phyloP scores from a whole-genome alignment of 2,113 vertebrate species.

The Riparia riparia region DNA sequence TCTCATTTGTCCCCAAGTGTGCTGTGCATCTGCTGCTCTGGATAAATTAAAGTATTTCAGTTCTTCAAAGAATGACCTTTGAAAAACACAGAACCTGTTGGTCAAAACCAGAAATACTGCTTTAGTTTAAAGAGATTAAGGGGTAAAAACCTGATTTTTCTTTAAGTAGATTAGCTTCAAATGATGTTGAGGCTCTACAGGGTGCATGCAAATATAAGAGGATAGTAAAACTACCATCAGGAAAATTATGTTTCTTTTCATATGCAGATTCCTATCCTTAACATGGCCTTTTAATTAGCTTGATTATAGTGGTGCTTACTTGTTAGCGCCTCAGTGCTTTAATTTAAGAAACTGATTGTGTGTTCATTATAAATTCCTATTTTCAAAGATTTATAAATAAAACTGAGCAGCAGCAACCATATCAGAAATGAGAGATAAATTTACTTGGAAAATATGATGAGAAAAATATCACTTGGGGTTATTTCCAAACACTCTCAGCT shows the following conservation, averaged over 20 bases:
- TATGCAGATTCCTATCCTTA: constrained; percentile 53
- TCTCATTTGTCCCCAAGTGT: constrained; percentile 58
- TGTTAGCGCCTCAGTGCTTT: constrained; percentile 22
- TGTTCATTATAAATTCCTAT: constrained; percentile 41
- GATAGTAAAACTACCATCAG: constrained; percentile 38
- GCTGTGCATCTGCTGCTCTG: constrained; percentile 45
- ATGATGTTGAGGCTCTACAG: constrained; percentile 6
- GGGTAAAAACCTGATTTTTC: neutral
- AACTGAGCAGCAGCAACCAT: neutral
- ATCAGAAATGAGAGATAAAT: constrained; percentile 2
- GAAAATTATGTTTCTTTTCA: constrained; percentile 57
- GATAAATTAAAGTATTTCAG: constrained; percentile 46
- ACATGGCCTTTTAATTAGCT: constrained; percentile 60
- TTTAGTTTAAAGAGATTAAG: constrained; percentile 54
- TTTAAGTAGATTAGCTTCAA: constrained; percentile 36
- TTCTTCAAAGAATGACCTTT: constrained; percentile 48
- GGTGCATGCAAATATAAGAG: constrained; percentile 43
- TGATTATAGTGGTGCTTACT: constrained; percentile 55
- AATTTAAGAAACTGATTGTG: constrained; percentile 47
- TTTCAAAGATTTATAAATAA: constrained; percentile 55
- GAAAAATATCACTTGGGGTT: constrained; percentile 14
- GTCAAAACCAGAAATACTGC: constrained; percentile 12
- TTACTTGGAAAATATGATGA: constrained; percentile 2
- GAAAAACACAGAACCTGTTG: constrained; percentile 42
- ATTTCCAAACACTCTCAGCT: constrained; percentile 27